Evolutionary conservation across 2,113 vertebrate species (phyloP).

Genomic region (Eptesicus fuscus): DNA sequence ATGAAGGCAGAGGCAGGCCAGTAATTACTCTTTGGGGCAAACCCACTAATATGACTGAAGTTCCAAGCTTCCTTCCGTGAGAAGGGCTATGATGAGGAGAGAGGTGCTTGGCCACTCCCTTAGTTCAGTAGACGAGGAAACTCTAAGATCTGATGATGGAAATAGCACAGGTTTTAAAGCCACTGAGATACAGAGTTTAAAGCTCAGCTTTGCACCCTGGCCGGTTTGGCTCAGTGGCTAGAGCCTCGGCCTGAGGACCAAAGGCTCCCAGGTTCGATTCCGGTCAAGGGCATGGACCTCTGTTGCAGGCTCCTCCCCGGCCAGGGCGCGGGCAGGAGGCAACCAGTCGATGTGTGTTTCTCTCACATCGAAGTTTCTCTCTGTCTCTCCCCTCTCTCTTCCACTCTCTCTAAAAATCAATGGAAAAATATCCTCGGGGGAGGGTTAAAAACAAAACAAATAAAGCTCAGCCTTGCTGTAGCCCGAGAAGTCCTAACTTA

Average conservation of each 20-base stretch:
- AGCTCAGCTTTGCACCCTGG: neutral
- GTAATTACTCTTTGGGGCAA: neutral
- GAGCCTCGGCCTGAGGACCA: too few species aligned
- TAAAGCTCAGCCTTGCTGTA: neutral
- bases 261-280: too few species aligned
- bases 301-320: too few species aligned
- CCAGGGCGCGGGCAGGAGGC: too few species aligned
- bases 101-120: rapidly evolving
- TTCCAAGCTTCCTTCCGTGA: neutral
- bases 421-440: too few species aligned
- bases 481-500: neutral
- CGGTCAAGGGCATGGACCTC: too few species aligned
- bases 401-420: too few species aligned
- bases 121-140: neutral
- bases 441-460: too few species aligned
- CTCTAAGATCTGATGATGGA: neutral
- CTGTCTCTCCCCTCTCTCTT: too few species aligned
- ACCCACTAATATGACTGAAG: neutral
- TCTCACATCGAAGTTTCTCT: too few species aligned
- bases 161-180: neutral
- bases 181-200: neutral
- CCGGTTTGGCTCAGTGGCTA: too few species aligned
- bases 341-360: too few species aligned
- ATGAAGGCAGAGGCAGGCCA: neutral
- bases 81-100: rapidly evolving